Evolutionary conservation across 2,797 vertebrate species (phyloP), one percentile per base, ranked within the genome.

Genomic region (Naso thynnoides): DNA sequence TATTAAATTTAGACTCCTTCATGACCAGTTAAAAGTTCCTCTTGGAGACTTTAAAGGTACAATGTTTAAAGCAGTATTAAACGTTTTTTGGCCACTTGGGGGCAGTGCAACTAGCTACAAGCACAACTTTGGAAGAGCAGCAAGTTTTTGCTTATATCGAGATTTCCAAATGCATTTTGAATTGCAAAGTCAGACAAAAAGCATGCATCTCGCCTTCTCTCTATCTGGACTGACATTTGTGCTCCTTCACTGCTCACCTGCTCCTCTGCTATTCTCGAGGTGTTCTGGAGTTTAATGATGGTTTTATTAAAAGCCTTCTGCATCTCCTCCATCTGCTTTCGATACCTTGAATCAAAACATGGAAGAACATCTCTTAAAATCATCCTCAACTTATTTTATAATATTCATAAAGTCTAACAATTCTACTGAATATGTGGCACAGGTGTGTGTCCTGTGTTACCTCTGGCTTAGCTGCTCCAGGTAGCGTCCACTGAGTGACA

Each of bases 251-350:
- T 55, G 23, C 77, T 89, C 84, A 99, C 98, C 97, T 99, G 98
- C 38, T 99, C 96, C 78, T 98, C 97, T 63, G 98, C 98, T 79
- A 97, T 95, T 87, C 93, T 95, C 33, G 98, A 98, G 31, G 97
- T 99, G 91, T 99, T 98, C 89, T 99, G 98, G 79, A 99, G 96
- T 86, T 98, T 98, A 86, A 99, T 95, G 87, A 99, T 96, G 63
- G 98, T 99, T 91, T 96, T 97, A 93, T 99, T 99, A 82, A 99
- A 99, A 83, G 98, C 97, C 76, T 95, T 97, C 87, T 99, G 98
- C 98, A 99, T 99, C 95, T 99, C 98, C 85, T 99, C 98, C 98
- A 99, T 98, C 94, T 99, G 98, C 86, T 97, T 99, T 33, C 98
- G 96, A 86, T 99, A 99, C 89, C 98, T 99, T 70, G 0, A 76